Evolutionary conservation across 2,113 vertebrate species (phyloP).

Genomic region (Osmerus eperlanus): DNA sequence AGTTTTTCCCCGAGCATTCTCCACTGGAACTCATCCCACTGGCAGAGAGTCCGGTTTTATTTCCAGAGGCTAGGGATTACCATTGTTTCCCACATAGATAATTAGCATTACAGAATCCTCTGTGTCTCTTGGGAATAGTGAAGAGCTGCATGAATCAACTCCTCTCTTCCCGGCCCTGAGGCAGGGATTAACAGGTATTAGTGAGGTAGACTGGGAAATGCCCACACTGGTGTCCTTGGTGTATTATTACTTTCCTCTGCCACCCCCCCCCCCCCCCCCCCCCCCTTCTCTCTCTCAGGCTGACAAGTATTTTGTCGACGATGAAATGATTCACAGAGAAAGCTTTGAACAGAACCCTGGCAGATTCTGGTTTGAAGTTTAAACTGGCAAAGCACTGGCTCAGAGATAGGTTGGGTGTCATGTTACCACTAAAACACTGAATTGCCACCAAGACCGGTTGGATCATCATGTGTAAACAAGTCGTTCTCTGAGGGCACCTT

Average conservation of each 20-base stretch:
- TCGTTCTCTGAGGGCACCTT: background rate
- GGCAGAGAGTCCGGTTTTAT: constrained; percentile 30
- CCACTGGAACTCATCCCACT: constrained; percentile 29
- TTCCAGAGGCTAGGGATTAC: constrained; percentile 39
- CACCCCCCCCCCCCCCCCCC: background rate
- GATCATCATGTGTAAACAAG: background rate
- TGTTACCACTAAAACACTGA: too few relatives aligned
- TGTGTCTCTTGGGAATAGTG: constrained; percentile 33
- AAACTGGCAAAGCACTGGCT: too few relatives aligned
- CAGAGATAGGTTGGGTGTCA: too few relatives aligned
- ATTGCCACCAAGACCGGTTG: too few relatives aligned
- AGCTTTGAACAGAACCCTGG: too few relatives aligned
- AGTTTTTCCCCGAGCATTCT: constrained; percentile 18
- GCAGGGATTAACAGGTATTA: constrained; percentile 57
- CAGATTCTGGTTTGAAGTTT: too few relatives aligned
- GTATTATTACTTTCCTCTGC: background rate
- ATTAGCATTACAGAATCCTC: constrained; percentile 43
- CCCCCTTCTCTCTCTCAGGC: background rate
- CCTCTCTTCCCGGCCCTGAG: constrained; percentile 33
- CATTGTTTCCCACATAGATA: constrained; percentile 47
- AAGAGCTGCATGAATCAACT: constrained; percentile 30
- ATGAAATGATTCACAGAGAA: too few relatives aligned
- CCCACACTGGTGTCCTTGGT: background rate
- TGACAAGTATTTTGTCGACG: background rate
- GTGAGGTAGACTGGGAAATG: constrained; percentile 36